phyloP scores from a whole-genome alignment of 1,140 invertebrate genomes.

The Papilio dardanus region DNA sequence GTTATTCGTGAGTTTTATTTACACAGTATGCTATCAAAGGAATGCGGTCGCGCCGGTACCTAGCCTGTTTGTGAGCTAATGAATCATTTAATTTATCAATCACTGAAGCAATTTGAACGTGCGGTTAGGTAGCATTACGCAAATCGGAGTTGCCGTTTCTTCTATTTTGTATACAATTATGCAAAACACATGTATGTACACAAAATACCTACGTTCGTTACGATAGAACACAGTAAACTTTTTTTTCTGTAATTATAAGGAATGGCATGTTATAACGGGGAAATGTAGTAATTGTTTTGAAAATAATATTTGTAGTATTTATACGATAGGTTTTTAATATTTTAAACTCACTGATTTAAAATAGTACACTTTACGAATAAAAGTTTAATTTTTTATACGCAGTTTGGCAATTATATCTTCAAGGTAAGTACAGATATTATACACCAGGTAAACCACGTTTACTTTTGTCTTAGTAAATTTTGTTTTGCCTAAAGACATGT shows the following conservation, averaged over 20 bases:
- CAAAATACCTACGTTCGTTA: background rate
- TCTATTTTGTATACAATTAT: background rate
- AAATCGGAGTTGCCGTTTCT: slow-evolving; percentile 7
- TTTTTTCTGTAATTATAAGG: too few relatives aligned
- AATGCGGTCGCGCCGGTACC: slow-evolving; percentile 65
- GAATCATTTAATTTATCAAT: slow-evolving; percentile 74
- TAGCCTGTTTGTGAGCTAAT: slow-evolving; percentile 62
- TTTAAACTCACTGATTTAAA: too few relatives aligned
- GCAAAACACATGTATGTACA: background rate
- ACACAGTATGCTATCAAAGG: slow-evolving; percentile 60
- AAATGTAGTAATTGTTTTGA: background rate
- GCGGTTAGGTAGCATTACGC: slow-evolving; percentile 18
- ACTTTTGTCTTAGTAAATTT: slow-evolving; percentile 20
- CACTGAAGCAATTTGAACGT: slow-evolving; percentile 42
- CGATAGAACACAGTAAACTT: too few relatives aligned
- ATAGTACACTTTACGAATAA: background rate
- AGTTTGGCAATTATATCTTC: background rate
- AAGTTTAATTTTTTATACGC: background rate
- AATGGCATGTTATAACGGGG: background rate
- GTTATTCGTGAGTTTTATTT: slow-evolving; percentile 51
- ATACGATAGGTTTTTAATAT: too few relatives aligned
- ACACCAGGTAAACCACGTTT: slow-evolving; percentile 28
- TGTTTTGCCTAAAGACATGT: slow-evolving; percentile 7
- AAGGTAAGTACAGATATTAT: slow-evolving; percentile 20
- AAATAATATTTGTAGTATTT: background rate